Evolutionary conservation across 2,888 invertebrate genomes (phyloP).

Genomic region (Galeruca laticollis): DNA sequence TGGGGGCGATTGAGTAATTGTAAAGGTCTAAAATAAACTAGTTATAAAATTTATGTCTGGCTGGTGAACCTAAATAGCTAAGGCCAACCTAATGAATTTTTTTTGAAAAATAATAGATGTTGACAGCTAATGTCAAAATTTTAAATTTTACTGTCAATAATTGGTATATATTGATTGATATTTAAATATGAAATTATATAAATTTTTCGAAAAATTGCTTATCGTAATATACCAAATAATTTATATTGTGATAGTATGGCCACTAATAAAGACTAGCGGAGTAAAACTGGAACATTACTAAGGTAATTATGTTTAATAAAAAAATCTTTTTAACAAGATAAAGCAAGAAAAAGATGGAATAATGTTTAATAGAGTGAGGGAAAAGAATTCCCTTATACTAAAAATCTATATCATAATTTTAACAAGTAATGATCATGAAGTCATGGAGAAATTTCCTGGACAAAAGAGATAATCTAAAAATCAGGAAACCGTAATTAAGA

Average conservation of each 20-base stretch:
- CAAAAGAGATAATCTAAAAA: too few relatives aligned
- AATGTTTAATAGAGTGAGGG: too few relatives aligned
- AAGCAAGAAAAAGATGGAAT: too few relatives aligned
- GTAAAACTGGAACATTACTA: slow-evolving; percentile 56
- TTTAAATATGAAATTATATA: slow-evolving; percentile 3
- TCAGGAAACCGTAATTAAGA: neutral
- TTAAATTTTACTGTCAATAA: neutral
- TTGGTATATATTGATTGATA: too few relatives aligned
- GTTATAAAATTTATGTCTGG: neutral
- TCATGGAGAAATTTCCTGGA: too few relatives aligned
- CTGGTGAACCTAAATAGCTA: slow-evolving; percentile 33
- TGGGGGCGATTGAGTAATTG: too few relatives aligned
- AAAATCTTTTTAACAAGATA: neutral
- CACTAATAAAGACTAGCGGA: slow-evolving; percentile 20
- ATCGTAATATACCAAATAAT: neutral
- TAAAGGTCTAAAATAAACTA: too few relatives aligned
- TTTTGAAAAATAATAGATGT: neutral
- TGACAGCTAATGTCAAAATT: neutral
- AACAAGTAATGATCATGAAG: neutral
- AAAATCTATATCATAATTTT: neutral
- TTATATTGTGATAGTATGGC: neutral
- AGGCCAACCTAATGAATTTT: neutral
- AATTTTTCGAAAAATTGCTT: neutral
- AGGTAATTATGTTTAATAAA: slow-evolving; percentile 52
- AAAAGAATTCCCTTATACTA: too few relatives aligned